phyloP scores from a whole-genome alignment of 2,888 invertebrate genomes.

The Steromphala cineraria region DNA sequence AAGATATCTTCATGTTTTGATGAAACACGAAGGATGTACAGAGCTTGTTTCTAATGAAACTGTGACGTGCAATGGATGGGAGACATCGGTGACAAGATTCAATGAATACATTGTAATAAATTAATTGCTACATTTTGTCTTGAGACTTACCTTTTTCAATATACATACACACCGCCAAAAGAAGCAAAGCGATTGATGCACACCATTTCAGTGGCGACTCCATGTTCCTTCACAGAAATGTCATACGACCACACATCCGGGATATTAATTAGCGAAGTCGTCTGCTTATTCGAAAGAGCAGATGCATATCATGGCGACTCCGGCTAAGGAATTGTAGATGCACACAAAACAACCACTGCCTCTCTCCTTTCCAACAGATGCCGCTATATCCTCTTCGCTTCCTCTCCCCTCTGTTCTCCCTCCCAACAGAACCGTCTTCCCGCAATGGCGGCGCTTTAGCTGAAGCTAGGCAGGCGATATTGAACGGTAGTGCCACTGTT shows the following conservation, averaged over 20 bases:
- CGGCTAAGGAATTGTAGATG: background rate
- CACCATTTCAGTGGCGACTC: conserved; percentile 6
- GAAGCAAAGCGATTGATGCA: background rate
- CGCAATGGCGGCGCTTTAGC: background rate
- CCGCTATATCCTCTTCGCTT: background rate
- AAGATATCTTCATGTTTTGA: too few species aligned
- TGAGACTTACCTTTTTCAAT: conserved; percentile 22
- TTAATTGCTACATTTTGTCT: background rate
- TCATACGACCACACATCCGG: conserved; percentile 26
- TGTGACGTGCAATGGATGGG: too few species aligned
- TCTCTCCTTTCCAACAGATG: background rate
- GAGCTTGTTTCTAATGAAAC: too few species aligned
- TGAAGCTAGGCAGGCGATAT: background rate
- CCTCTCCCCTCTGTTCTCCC: background rate
- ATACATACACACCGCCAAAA: conserved; percentile 17
- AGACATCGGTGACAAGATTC: too few species aligned
- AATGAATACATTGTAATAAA: too few species aligned
- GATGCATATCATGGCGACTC: background rate
- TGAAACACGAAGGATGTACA: too few species aligned
- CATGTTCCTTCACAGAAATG: conserved; percentile 26
- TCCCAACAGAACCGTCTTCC: background rate
- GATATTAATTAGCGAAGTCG: conserved; percentile 10
- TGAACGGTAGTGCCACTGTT: background rate
- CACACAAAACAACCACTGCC: conserved; percentile 2
- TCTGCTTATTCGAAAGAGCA: background rate